Conservation (phyloP, 2,888 invertebrate species). For the Sminthurinus aureus region DNA sequence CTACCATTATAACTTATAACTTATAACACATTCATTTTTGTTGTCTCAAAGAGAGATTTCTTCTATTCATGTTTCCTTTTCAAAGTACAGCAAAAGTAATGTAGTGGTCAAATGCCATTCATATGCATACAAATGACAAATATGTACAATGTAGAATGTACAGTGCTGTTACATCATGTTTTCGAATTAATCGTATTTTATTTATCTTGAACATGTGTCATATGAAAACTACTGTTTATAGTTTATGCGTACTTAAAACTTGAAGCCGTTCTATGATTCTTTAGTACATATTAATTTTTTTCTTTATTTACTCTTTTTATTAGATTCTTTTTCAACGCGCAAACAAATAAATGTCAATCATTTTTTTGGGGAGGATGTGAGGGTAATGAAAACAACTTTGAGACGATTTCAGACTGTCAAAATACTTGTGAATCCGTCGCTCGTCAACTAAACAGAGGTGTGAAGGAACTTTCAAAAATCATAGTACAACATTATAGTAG, state of each 20-base stretch:
- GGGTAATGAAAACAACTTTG: slow-evolving; percentile 43
- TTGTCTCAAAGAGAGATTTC: too few relatives aligned
- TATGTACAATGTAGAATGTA: background rate
- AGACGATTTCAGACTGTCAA: slow-evolving; percentile 15
- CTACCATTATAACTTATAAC: background rate
- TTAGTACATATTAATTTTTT: too few relatives aligned
- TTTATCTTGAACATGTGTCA: background rate
- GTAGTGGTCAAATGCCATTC: too few relatives aligned
- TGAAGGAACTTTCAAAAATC: background rate
- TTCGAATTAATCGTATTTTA: background rate
- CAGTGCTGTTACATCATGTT: background rate
- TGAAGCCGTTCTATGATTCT: too few relatives aligned
- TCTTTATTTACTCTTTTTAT: background rate
- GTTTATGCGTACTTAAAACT: too few relatives aligned
- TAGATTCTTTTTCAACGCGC: slow-evolving; percentile 36
- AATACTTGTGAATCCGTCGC: background rate
- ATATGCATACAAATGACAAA: too few relatives aligned
- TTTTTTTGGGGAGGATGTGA: slow-evolving; percentile 56
- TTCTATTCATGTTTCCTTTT: too few relatives aligned
- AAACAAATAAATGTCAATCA: slow-evolving; percentile 45
- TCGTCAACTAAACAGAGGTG: background rate
- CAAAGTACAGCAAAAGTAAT: too few relatives aligned
- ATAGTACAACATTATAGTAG: background rate
- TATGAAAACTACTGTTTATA: background rate
- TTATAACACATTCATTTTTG: too few relatives aligned